Evolutionary conservation across 2,888 invertebrate species (phyloP).

Genomic region (Odontocerum albicorne): DNA sequence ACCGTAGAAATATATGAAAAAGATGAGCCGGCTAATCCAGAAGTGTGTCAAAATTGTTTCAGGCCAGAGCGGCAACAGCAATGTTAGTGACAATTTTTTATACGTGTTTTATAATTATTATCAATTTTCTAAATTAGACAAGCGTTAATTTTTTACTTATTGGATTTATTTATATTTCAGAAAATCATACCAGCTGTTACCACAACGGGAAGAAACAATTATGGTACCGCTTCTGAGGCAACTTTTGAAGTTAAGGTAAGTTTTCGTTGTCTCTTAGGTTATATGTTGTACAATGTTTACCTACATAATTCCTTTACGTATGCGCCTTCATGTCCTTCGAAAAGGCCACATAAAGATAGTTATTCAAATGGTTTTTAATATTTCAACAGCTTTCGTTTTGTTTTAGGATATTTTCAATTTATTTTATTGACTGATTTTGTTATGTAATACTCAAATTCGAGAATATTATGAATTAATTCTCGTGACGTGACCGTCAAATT

Average conservation of each 20-base stretch:
- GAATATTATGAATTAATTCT: too few species aligned
- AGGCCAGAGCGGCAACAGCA: slow-evolving; percentile 10
- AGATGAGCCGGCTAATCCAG: slow-evolving; percentile 30
- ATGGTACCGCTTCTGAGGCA: slow-evolving; percentile 63
- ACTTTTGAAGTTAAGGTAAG: slow-evolving; percentile 63
- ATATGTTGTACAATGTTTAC: too few species aligned
- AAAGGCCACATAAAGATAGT: too few species aligned
- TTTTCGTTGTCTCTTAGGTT: too few species aligned
- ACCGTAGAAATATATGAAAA: slow-evolving; percentile 16
- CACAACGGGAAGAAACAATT: slow-evolving; percentile 54
- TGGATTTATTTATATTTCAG: slow-evolving; percentile 42
- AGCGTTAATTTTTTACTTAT: background rate
- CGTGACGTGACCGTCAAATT: too few species aligned
- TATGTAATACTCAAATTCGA: too few species aligned
- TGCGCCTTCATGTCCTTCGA: too few species aligned
- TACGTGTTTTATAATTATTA: slow-evolving; percentile 1
- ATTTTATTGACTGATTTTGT: too few species aligned
- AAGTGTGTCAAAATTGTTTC: slow-evolving; percentile 25
- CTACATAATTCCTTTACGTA: too few species aligned
- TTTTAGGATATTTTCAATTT: too few species aligned
- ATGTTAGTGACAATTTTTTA: slow-evolving; percentile 12
- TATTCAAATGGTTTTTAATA: too few species aligned
- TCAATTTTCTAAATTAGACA: background rate
- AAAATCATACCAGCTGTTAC: slow-evolving; percentile 47
- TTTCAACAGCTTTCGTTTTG: too few species aligned